A percentile compares a stretch with the other conserved stretches of the same genome.
These are phyloP conservation scores for Diachasma alloeum DNA, from an alignment of 1,140 invertebrate genomes.

Conservation along the genomic window DNA sequence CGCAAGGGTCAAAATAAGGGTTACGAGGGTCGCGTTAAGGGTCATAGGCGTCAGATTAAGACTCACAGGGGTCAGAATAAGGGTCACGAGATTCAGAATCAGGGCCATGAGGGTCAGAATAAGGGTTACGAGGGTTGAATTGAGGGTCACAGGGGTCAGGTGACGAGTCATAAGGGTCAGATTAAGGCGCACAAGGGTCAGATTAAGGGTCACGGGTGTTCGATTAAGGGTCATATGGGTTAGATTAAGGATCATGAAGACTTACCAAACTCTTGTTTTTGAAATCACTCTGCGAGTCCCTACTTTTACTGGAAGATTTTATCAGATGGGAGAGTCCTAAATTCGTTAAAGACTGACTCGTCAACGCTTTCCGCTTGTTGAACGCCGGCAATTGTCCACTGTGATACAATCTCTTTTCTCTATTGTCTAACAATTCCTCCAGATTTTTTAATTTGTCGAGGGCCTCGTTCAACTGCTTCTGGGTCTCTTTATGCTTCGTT, in stretches of 20 bases:
- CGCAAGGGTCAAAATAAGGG: too few species aligned
- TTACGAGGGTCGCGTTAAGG: too few species aligned
- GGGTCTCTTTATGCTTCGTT: slow-evolving; percentile 74
- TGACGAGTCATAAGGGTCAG: too few species aligned
- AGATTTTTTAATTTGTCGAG: slow-evolving; percentile 70
- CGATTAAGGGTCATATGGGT: too few species aligned
- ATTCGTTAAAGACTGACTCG: slow-evolving; percentile 46
- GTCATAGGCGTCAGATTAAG: too few species aligned
- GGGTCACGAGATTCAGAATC: too few species aligned
- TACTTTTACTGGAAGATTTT: slow-evolving; percentile 31
- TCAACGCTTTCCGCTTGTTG: slow-evolving; percentile 44
- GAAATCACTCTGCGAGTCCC: slow-evolving; percentile 30
- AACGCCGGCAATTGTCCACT: slow-evolving; percentile 46
- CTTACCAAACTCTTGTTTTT: slow-evolving; percentile 43
- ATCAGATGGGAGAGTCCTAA: slow-evolving; percentile 40
- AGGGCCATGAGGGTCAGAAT: too few species aligned
- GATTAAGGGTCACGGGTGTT: too few species aligned
- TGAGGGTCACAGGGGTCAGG: too few species aligned
- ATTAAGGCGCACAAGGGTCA: too few species aligned
- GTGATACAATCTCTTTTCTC: slow-evolving; percentile 54
- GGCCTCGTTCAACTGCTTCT: slow-evolving; percentile 72
- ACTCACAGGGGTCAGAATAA: too few species aligned
- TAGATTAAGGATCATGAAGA: background rate
- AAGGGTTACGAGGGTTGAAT: too few species aligned
- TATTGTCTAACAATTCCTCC: slow-evolving; percentile 61